Base-by-base conservation (phyloP, 2,888 invertebrate species). In the Pasiphila rectangulata region DNA sequence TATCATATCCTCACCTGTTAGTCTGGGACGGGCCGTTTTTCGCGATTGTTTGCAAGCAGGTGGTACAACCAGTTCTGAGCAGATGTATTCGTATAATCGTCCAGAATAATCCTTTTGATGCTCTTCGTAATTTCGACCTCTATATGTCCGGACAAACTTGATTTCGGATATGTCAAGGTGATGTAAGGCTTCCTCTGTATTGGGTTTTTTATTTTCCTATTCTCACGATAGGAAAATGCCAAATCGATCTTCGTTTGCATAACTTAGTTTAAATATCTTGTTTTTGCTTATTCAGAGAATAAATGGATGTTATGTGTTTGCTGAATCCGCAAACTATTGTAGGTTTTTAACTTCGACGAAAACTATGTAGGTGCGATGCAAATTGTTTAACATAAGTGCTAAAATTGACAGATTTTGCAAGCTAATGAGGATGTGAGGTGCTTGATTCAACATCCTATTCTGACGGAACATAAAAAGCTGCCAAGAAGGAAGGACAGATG, bases 31-130 rank as follows among this genome's bases (percentile, higher is more conserved):
- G 45, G 55, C 52, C 59, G 68, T 75, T 75, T 76, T 79, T 82
- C 70, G 77, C 79, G 73, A 75, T 75, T 73, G 74, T 83, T 83
- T 82, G 72, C 58, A 75, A 56, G 76, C 85, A 84, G 83, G 82
- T 80, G 81, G 46, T 35, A 15, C 50, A 51, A 65, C 74, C 77
- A 66, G 64, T 75, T 72, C 57, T 51, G 47, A 56, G 79, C 85
- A 85, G 83, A 83, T 85, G 85, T 63, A 47, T 47, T 49, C 38
- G 48, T 27, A 52, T 47, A 48, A 53, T 57, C 53, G 49, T 42
- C 59, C 51, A 57, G 41, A 57, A 29, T 49, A 35, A 40, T 37
- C 32, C 37, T 45, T 40, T 32, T 45, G 36, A 43, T 13, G 29
- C 20, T 44, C 7, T 21, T 12, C 20, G 40, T 10, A 13, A 21